Percentiles rank a stretch among this genome's conserved stretches.
Conservation (phyloP, 2,113 vertebrate species). For the Chitala chitala region DNA sequence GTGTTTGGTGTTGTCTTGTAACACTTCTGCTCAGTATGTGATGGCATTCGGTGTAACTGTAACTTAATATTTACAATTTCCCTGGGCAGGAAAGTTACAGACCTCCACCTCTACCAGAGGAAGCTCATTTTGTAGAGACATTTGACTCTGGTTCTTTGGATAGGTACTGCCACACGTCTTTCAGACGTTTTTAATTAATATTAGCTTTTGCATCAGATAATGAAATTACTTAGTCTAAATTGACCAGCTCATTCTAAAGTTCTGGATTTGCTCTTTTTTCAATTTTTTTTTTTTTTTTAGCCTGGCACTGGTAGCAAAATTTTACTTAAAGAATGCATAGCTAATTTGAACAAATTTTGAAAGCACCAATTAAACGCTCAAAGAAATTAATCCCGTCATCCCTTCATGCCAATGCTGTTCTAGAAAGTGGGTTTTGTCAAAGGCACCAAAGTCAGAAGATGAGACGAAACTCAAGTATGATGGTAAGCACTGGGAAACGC, state of each 20-base stretch:
- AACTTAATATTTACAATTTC: neutral
- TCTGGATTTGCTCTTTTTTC: too few relatives aligned
- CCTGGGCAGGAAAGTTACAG: constrained; percentile 23
- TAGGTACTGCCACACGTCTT: too few relatives aligned
- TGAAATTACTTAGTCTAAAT: too few relatives aligned
- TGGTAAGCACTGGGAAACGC: constrained; percentile 27
- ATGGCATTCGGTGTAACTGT: too few relatives aligned
- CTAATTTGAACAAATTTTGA: neutral
- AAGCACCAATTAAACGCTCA: neutral
- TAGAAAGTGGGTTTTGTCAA: constrained; percentile 45
- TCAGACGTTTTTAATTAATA: too few relatives aligned
- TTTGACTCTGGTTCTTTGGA: constrained; percentile 31
- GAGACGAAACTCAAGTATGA: constrained; percentile 34
- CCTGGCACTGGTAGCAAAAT: neutral
- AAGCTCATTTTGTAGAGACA: constrained; percentile 30
- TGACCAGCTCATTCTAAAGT: too few relatives aligned
- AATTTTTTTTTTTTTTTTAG: too few relatives aligned
- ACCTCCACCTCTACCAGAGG: constrained; percentile 11
- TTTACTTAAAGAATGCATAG: neutral
- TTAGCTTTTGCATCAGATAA: too few relatives aligned
- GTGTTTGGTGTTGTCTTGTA: neutral
- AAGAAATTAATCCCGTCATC: neutral
- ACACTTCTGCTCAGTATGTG: too few relatives aligned
- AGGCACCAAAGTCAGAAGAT: constrained; percentile 32
- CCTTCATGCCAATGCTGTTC: neutral